phyloP scores from a whole-genome alignment of 2,113 vertebrate genomes.

The Dasyprocta punctata region DNA sequence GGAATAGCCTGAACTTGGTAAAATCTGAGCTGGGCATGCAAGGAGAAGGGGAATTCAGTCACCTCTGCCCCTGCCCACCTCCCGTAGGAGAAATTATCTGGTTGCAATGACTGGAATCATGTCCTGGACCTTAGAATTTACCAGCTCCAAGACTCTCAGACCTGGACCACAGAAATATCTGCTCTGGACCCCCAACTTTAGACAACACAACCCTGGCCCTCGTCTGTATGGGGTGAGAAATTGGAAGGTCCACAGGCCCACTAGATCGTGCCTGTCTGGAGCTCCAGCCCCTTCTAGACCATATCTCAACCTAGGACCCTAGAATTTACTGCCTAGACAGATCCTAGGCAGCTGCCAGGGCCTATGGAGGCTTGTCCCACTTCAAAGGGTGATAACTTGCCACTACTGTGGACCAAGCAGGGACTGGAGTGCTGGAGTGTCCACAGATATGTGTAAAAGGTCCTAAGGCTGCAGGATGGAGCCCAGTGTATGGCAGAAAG shows the following conservation, averaged over 20 bases:
- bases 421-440: not conserved
- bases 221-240: not conserved
- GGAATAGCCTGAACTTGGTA: not conserved
- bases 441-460: not conserved
- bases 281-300: not conserved
- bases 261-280: not conserved
- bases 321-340: not conserved
- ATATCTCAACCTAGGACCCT: not conserved
- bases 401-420: not conserved
- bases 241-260: not conserved
- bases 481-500: not conserved
- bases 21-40: not conserved
- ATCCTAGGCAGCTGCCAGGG: not conserved
- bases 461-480: not conserved
- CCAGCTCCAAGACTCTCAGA: not conserved
- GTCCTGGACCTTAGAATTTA: not conserved
- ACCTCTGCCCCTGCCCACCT: not conserved
- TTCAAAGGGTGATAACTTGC: not conserved
- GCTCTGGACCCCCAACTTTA: not conserved
- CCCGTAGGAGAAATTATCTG: not conserved
- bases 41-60: no score
- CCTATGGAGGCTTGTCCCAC: not conserved
- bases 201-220: not conserved
- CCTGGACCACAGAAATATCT: not conserved
- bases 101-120: not conserved